phyloP scores from a whole-genome alignment of 2,113 vertebrate genomes.

The Megaptera novaeangliae region DNA sequence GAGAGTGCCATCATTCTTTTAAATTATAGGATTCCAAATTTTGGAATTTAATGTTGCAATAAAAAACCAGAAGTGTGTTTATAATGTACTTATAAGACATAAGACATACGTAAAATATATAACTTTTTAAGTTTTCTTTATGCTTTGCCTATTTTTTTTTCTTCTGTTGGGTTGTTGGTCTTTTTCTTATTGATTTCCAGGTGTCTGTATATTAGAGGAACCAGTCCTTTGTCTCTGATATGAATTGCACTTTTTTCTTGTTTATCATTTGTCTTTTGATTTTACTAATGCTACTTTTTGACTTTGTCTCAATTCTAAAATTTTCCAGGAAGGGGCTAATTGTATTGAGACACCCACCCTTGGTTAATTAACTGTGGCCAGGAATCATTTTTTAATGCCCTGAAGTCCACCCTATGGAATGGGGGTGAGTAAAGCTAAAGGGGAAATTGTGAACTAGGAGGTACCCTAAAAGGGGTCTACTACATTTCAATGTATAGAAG shows the following conservation, averaged over 20 bases:
- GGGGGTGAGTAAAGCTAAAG: background rate
- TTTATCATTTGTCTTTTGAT: background rate
- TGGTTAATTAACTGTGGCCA: background rate
- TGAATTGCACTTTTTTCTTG: background rate
- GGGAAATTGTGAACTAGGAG: background rate
- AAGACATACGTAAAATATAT: background rate
- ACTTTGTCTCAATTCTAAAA: background rate
- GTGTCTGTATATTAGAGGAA: background rate
- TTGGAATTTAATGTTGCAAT: background rate
- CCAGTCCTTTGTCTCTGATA: background rate
- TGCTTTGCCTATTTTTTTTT: background rate
- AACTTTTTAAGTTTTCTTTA: background rate
- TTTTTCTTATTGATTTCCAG: conserved; percentile 9
- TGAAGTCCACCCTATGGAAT: background rate
- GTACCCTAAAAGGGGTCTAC: background rate
- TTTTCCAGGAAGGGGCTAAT: background rate
- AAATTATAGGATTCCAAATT: background rate
- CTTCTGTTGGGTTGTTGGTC: background rate
- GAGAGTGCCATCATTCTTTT: background rate
- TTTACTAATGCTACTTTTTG: background rate
- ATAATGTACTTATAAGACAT: background rate
- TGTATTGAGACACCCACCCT: background rate
- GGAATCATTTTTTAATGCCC: background rate
- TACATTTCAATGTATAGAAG: background rate
- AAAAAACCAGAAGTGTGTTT: background rate